Evolutionary conservation across 1,140 invertebrate species (phyloP).

Genomic region (Euglossa dilemma): DNA sequence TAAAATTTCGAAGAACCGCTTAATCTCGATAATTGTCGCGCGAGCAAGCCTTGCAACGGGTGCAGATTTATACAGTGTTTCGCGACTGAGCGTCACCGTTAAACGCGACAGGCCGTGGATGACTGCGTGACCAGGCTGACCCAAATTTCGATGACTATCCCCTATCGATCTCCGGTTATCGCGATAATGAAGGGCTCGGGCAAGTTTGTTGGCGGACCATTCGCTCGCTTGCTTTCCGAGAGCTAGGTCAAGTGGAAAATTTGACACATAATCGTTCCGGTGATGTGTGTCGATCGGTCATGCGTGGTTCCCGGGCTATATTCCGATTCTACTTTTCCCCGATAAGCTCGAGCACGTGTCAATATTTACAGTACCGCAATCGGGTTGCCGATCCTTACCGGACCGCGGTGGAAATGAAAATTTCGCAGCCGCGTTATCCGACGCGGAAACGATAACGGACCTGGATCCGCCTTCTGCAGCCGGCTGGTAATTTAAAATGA

Average conservation of each 20-base stretch:
- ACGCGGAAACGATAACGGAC: background rate
- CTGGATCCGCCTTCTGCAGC: no score
- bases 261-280: conserved; percentile 48
- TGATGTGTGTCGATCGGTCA: background rate
- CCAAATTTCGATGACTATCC: conserved; percentile 66
- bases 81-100: background rate
- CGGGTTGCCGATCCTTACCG: background rate
- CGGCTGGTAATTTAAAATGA: background rate
- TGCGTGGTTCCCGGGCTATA: conserved; percentile 3
- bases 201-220: conserved; percentile 47
- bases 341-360: background rate
- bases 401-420: no score
- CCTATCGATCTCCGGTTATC: conserved; percentile 53
- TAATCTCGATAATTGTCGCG: conserved; percentile 14
- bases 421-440: background rate
- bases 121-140: conserved; percentile 42
- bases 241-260: conserved; percentile 62
- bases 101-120: conserved; percentile 54
- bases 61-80: conserved; percentile 29
- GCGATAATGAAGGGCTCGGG: conserved; percentile 59
- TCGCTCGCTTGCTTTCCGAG: conserved; percentile 10
- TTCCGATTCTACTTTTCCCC: background rate
- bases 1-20: conserved; percentile 2
- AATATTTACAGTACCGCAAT: background rate
- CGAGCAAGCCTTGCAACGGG: background rate